Base-by-base conservation (phyloP, 2,113 vertebrate genomes). In the Sterrhoptilus dennistouni region DNA sequence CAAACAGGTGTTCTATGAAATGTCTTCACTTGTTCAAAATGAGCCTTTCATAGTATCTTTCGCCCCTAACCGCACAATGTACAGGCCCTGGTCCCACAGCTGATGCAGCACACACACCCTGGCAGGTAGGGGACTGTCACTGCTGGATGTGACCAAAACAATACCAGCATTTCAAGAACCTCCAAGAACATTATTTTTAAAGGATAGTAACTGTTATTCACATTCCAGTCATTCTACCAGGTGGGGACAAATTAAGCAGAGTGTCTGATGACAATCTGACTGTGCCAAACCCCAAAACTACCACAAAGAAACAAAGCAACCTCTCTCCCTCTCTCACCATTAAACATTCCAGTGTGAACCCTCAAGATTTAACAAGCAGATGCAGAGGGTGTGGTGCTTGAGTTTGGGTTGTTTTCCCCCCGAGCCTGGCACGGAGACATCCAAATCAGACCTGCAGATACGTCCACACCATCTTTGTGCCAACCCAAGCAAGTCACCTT, bases 401-500 rank as follows among this genome's bases (percentile, higher is more conserved):
- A 28, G 27, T n/a, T 54, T 60, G 44, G 38, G 18, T 25, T 47
- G 24, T 57, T 50, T 16, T 1, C 19, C 29, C 44, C 19, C n/a
- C 9, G 22, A 54, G 3, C 42, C 49, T 14, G 64, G 64, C 76
- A 61, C 0, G 0, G 8, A 35, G 40, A 40, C 53, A 53, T 17
- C n/a, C 44, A 47, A 1, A 52, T 56, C 49, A 77, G 65, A 50
- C 83, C 60, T 12, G 16, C 75, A 87, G 64, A 15, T 21, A 10
- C 27, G 22, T 53, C 13, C 38, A 74, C 17, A 65, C 0, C 0
- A 27, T 31, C n/a, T 70, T 20, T 71, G 65, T 40, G 35, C 59
- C 47, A 83, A 35, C 35, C 66, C 44, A 53, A 91, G 81, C 20
- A 31, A 80, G 50, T 31, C n/a, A 33, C 9, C 50, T 59, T 50